Evolutionary conservation across 2,888 invertebrate species (phyloP).

Genomic region (Tineola bisselliella): DNA sequence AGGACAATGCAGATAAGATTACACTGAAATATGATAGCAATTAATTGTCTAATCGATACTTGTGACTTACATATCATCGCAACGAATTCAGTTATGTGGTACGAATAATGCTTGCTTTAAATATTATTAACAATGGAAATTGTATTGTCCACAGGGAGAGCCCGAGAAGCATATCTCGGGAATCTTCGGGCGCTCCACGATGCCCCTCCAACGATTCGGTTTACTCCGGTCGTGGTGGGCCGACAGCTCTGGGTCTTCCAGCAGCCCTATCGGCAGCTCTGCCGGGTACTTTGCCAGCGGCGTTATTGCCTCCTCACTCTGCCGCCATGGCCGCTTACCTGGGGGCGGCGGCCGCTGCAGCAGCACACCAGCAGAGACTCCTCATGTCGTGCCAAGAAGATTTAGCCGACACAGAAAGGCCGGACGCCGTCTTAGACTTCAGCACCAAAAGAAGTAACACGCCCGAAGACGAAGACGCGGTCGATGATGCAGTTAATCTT

Average conservation of each 20-base stretch:
- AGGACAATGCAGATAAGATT: not conserved
- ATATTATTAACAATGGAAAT: not conserved
- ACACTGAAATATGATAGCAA: not conserved
- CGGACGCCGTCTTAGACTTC: constrained; percentile 79
- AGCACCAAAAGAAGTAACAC: constrained; percentile 75
- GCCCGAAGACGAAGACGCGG: constrained; percentile 61
- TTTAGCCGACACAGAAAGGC: constrained; percentile 69
- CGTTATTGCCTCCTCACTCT: constrained; percentile 79
- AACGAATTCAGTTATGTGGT: not conserved
- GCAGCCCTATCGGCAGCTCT: constrained; percentile 72
- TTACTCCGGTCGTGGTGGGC: constrained; percentile 70
- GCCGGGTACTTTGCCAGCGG: constrained; percentile 71
- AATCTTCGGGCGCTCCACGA: constrained; percentile 78
- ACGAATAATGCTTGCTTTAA: not conserved
- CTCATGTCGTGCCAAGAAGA: constrained; percentile 82
- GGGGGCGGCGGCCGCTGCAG: constrained; percentile 76
- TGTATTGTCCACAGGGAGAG: constrained; percentile 77
- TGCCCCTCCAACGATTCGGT: constrained; percentile 83
- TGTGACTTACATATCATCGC: not conserved
- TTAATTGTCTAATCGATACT: not conserved
- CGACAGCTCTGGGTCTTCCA: constrained; percentile 70
- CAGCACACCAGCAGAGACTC: constrained; percentile 76
- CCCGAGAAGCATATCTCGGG: constrained; percentile 84
- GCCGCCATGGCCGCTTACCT: constrained; percentile 86
- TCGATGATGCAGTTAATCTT: constrained; percentile 76